phyloP scores from a whole-genome alignment of 92 coral and sea anemone species.

The Paragorgia papillata region DNA sequence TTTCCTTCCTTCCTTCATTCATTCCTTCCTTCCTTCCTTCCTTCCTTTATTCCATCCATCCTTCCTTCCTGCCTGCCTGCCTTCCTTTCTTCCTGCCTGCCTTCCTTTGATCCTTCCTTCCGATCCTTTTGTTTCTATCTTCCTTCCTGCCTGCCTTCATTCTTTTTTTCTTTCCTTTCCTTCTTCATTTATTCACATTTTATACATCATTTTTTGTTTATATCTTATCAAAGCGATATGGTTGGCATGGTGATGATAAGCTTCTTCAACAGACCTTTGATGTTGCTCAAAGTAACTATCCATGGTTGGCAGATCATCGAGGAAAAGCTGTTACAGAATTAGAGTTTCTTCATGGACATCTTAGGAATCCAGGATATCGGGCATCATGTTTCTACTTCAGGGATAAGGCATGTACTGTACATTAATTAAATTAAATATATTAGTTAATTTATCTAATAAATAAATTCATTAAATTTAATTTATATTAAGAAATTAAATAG shows the following conservation, averaged over 20 bases:
- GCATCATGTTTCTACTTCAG: slow-evolving; percentile 95
- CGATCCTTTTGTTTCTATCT: too few relatives aligned
- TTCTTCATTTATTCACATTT: neutral
- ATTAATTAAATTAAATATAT: too few relatives aligned
- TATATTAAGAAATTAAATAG: neutral
- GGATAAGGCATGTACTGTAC: slow-evolving; percentile 89
- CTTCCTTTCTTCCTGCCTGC: too few relatives aligned
- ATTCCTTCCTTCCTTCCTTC: too few relatives aligned
- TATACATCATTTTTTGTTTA: neutral
- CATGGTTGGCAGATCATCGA: slow-evolving; percentile 80
- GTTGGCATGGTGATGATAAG: slow-evolving; percentile 90
- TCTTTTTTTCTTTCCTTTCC: too few relatives aligned
- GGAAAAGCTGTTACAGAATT: slow-evolving; percentile 85
- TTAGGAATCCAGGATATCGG: slow-evolving; percentile 79
- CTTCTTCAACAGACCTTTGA: slow-evolving; percentile 88
- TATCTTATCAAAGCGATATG: slow-evolving; percentile 78
- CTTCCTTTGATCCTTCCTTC: too few relatives aligned
- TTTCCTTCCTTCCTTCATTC: too few relatives aligned
- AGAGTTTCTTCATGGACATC: slow-evolving; percentile 89
- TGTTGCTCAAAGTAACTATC: slow-evolving; percentile 79
- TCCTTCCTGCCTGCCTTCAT: too few relatives aligned
- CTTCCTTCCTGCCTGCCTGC: too few relatives aligned
- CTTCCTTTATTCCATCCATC: too few relatives aligned
- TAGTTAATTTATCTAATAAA: too few relatives aligned
- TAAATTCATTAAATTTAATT: neutral